A percentile compares a stretch with the other conserved stretches of the same genome.
Conservation (phyloP, 2,797 vertebrate genomes). For the Rhynchonycteris naso region DNA sequence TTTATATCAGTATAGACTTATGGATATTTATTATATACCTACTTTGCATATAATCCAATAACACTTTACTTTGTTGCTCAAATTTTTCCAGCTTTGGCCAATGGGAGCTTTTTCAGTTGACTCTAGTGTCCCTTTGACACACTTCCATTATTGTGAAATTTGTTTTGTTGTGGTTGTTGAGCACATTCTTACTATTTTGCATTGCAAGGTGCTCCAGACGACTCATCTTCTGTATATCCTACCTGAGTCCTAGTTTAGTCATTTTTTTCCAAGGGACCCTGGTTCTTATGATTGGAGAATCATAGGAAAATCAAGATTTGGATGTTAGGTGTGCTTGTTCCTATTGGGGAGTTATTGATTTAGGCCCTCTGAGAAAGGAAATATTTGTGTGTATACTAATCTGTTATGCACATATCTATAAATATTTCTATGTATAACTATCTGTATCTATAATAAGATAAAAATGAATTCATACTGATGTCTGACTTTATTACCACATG, state of each 20-base stretch:
- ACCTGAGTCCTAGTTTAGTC: not conserved
- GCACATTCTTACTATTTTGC: not conserved
- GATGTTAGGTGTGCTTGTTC: not conserved
- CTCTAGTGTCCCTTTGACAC: not conserved
- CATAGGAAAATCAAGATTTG: not conserved
- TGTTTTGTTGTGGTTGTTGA: not conserved
- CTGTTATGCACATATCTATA: not conserved
- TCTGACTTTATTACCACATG: not conserved
- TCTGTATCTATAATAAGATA: not conserved
- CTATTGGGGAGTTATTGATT: not conserved
- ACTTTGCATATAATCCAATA: not conserved
- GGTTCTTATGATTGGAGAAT: not conserved
- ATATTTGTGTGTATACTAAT: not conserved
- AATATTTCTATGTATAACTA: not conserved
- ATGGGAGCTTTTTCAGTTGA: not conserved
- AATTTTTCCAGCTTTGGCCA: not conserved
- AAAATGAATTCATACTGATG: not conserved
- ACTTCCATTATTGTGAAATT: not conserved
- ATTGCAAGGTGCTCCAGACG: not conserved
- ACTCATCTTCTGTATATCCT: not conserved
- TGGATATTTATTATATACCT: slow-evolving; percentile 11
- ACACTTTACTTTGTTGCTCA: not conserved
- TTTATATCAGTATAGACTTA: not conserved
- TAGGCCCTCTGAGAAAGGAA: not conserved
- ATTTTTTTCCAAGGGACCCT: not conserved